phyloP scores from a whole-genome alignment of 2,888 invertebrate species.

The Danaus chrysippus region DNA sequence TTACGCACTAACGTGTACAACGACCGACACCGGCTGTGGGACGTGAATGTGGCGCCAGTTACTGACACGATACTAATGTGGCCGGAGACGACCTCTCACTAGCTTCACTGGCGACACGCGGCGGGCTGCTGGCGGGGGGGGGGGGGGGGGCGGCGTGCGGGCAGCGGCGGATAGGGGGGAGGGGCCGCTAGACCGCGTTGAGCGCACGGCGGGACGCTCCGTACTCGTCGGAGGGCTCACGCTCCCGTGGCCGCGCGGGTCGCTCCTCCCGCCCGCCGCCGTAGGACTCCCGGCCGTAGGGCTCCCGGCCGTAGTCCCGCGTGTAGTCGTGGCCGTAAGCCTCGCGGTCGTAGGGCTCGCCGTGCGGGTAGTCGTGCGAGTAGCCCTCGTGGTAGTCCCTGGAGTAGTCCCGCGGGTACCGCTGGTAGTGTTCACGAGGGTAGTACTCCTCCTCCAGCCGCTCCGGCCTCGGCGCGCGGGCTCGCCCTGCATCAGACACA shows the following conservation, averaged over 20 bases:
- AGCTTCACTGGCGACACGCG: constrained; percentile 31
- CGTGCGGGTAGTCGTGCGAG: constrained; percentile 44
- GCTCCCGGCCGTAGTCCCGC: constrained; percentile 59
- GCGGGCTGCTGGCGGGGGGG: background rate
- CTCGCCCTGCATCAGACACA: constrained; percentile 49
- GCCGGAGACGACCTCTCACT: constrained; percentile 27
- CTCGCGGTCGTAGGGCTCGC: constrained; percentile 59
- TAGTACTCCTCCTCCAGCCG: constrained; percentile 78
- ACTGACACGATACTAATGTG: constrained; percentile 32
- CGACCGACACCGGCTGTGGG: constrained; percentile 19
- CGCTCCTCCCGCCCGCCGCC: constrained; percentile 68
- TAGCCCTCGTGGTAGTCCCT: constrained; percentile 55
- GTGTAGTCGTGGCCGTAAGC: constrained; percentile 60
- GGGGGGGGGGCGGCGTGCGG: constrained; percentile 33
- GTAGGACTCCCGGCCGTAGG: constrained; percentile 74
- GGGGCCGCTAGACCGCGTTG: constrained; percentile 83
- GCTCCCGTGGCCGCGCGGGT: constrained; percentile 59
- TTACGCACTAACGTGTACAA: too few species aligned
- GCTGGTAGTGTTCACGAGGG: constrained; percentile 42
- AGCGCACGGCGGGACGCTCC: constrained; percentile 84
- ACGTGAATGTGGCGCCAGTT: constrained; percentile 23
- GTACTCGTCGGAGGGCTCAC: constrained; percentile 75
- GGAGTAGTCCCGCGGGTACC: constrained; percentile 42
- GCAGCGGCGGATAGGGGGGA: constrained; percentile 24
- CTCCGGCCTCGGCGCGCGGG: constrained; percentile 74